These are phyloP conservation scores for Pachliopta kotzebuea DNA, from an alignment of 2,888 invertebrate species.

Conservation along the genomic window DNA sequence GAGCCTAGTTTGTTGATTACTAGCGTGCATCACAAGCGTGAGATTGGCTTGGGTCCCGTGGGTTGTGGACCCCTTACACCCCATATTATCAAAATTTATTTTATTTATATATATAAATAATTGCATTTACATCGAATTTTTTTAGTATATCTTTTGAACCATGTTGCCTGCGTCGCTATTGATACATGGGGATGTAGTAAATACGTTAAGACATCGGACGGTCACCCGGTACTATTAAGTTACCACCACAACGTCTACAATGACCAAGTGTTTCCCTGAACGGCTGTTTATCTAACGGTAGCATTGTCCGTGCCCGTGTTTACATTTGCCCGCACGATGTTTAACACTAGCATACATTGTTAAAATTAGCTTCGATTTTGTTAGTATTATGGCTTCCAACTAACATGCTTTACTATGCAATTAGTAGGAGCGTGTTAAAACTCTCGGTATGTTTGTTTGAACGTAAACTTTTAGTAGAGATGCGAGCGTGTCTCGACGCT, in stretches of 20 bases:
- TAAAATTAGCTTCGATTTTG: conserved; percentile 57
- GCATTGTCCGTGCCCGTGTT: conserved; percentile 56
- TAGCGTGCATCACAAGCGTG: too few relatives aligned
- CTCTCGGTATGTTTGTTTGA: conserved; percentile 37
- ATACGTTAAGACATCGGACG: not conserved
- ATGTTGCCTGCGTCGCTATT: not conserved
- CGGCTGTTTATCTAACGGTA: conserved; percentile 54
- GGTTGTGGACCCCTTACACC: too few relatives aligned
- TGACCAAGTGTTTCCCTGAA: conserved; percentile 49
- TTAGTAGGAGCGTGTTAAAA: conserved; percentile 42
- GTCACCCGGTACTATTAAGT: conserved; percentile 2
- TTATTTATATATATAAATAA: too few relatives aligned
- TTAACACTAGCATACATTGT: conserved; percentile 56
- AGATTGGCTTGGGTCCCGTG: too few relatives aligned
- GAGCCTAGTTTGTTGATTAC: too few relatives aligned
- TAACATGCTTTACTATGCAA: conserved; percentile 42
- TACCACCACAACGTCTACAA: conserved; percentile 39
- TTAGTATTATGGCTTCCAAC: conserved; percentile 51
- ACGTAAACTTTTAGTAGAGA: conserved; percentile 24
- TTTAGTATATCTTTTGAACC: not conserved
- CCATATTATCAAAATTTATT: too few relatives aligned
- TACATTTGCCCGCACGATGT: conserved; percentile 40
- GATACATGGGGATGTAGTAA: not conserved
- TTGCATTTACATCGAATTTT: too few relatives aligned
- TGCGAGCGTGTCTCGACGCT: conserved; percentile 8